Base-by-base conservation (phyloP, 2,113 vertebrate species). In the Macrotus californicus region DNA sequence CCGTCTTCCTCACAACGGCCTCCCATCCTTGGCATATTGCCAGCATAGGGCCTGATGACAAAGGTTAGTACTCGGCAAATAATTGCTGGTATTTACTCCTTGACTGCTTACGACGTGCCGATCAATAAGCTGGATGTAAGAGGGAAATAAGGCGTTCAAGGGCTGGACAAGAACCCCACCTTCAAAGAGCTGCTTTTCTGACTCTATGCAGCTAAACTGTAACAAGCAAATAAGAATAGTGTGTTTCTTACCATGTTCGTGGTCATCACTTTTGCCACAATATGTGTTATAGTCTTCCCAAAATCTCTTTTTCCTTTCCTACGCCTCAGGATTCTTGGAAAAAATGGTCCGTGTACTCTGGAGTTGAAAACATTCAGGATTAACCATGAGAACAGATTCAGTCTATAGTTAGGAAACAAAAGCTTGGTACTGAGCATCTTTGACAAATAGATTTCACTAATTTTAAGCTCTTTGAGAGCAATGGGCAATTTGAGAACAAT, bases 291-390 rank as follows among this genome's bases (percentile, higher is more conserved):
- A 76, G 96, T 94, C 96, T 98, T 98, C 43, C 97, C 97, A 96
- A 97, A 96, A 31, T 97, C 90, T 97, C 98, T 97, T 89, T 94
- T 96, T 92, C 98, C 98, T 97, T 98, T 98, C 83, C 97, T 98
- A 39, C 97, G 97, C 83, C 97, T 98, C 82, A 98, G 96, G 95
- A 98, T 97, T 95, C 98, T 98, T 96, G 98, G 97, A 29, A 97
- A 98, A 85, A 98, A 98, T 52, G 98, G 98, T 91, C 98, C 98
- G 75, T 98, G 97, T 92, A 97, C 97, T 96, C 98, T 98, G 79
- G 66, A 94, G 94, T 96, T 94, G 54, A 96, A 97, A 97, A 96
- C 11, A 96, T 85, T 87, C 79, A 48, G 94, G 70, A 86, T 96
- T 95, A 92, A 92, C n/a, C 64, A 69, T 50, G 29, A 34, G 75